Conservation (phyloP, 2,888 invertebrate genomes). For the Acleris emargana region DNA sequence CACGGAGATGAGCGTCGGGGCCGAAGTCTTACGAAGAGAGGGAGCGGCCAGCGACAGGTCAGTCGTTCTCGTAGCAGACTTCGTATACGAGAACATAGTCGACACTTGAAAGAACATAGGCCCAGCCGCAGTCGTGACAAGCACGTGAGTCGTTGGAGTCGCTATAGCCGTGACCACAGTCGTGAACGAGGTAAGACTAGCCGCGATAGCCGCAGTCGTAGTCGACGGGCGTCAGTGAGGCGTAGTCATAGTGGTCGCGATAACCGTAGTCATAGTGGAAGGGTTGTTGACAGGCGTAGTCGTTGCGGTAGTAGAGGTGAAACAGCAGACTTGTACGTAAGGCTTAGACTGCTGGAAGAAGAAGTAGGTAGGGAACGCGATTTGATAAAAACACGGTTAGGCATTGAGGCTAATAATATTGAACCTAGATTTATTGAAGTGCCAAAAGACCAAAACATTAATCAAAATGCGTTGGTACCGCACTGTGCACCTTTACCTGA, state of each 20-base stretch:
- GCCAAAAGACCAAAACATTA: not conserved
- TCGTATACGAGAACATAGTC: not conserved
- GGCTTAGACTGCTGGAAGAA: not conserved
- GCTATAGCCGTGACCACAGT: not conserved
- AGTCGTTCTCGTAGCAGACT: not conserved
- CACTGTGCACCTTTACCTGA: not conserved
- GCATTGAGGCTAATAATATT: not conserved
- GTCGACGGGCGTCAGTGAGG: not conserved
- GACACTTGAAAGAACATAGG: not conserved
- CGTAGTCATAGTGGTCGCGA: not conserved
- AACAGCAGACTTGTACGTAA: not conserved
- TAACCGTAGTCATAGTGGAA: not conserved
- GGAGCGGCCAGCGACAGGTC: not conserved
- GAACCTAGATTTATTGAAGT: not conserved
- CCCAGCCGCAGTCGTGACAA: too few relatives aligned
- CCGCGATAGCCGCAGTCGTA: not conserved
- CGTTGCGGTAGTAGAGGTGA: not conserved
- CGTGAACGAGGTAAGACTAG: too few relatives aligned
- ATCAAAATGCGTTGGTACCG: not conserved
- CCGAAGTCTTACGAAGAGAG: not conserved
- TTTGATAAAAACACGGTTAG: not conserved
- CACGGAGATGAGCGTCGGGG: too few relatives aligned
- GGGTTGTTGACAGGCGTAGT: not conserved
- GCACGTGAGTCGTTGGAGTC: not conserved
- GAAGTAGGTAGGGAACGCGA: not conserved